Percentiles rank a stretch among this genome's conserved stretches.
phyloP scores from a whole-genome alignment of 1,140 invertebrate species.

The Dryas iulia region DNA sequence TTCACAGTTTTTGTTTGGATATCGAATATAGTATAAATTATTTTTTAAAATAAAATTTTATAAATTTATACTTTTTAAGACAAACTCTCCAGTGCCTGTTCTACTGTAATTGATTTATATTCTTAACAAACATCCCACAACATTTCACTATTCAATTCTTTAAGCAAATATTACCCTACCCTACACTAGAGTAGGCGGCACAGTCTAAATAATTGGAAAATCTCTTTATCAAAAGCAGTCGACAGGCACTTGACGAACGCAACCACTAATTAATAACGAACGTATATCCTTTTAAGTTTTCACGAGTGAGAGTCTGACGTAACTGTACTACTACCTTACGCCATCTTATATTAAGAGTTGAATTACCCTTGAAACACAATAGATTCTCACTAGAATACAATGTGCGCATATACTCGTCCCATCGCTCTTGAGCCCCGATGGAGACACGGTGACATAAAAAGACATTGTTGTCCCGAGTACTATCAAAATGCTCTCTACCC shows the following conservation, averaged over 20 bases:
- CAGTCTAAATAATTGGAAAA: slow-evolving; percentile 1
- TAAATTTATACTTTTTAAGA: too few species aligned
- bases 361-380: slow-evolving; percentile 47
- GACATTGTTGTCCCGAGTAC: slow-evolving; percentile 52
- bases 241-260: neutral
- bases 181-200: neutral
- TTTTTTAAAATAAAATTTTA: too few species aligned
- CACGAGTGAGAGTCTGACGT: slow-evolving; percentile 9
- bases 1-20: too few species aligned
- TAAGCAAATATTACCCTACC: neutral
- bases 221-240: neutral
- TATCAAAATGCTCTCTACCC: slow-evolving; percentile 38
- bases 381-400: slow-evolving; percentile 57
- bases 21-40: too few species aligned
- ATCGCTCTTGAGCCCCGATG: slow-evolving; percentile 32
- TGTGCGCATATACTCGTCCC: slow-evolving; percentile 40
- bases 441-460: slow-evolving; percentile 40
- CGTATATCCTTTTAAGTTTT: slow-evolving; percentile 13
- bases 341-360: slow-evolving; percentile 28
- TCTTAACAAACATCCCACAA: neutral
- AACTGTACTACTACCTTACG: slow-evolving; percentile 14
- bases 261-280: neutral
- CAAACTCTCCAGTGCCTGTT: too few species aligned
- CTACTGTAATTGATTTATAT: too few species aligned
- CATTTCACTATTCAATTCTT: neutral